phyloP scores from a whole-genome alignment of 2,797 vertebrate genomes.

The Australoheros facetus region DNA sequence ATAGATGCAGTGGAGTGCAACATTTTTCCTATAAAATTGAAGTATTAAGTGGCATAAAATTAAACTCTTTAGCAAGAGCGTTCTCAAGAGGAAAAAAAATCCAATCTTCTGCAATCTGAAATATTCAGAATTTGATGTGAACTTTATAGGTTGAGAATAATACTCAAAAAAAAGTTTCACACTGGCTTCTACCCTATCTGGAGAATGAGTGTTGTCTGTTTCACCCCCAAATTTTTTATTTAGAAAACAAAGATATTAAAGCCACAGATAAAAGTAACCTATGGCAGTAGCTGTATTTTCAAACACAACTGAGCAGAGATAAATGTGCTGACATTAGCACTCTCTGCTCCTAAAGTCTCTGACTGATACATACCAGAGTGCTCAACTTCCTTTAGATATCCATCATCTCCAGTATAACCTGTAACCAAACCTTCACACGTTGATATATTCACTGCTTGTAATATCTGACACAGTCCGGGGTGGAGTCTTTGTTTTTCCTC shows the following conservation, averaged over 20 bases:
- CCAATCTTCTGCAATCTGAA: no score
- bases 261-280: neutral
- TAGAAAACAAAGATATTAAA: neutral
- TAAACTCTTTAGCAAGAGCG: neutral
- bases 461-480: neutral
- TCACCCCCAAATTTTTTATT: no score
- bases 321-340: neutral
- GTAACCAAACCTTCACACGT: neutral
- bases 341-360: neutral
- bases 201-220: no score
- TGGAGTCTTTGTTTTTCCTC: neutral
- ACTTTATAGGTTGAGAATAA: no score
- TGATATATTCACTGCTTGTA: neutral
- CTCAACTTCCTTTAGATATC: neutral
- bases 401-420: neutral
- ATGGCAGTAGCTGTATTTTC: neutral
- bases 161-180: no score
- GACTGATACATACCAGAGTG: neutral
- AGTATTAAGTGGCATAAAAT: neutral
- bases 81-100: neutral
- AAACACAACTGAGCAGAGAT: neutral
- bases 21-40: neutral
- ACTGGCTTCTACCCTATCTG: no score
- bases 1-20: neutral
- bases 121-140: no score